Percentiles rank a stretch among this genome's conserved stretches.
These are phyloP conservation scores for Okamejei kenojei DNA, from an alignment of 2,797 vertebrate species.

Conservation along the genomic window DNA sequence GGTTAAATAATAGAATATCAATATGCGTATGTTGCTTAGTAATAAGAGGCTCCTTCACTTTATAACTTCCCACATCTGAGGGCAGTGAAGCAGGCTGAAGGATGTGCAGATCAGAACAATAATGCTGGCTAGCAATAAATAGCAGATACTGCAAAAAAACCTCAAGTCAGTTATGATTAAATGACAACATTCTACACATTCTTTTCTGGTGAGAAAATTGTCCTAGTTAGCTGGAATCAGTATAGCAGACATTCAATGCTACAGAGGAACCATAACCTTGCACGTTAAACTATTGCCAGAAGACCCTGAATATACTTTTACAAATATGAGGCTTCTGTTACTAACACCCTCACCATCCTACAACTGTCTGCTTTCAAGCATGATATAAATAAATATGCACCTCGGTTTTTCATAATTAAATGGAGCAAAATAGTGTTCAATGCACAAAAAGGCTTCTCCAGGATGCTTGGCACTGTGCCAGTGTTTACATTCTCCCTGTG, in stretches of 20 bases:
- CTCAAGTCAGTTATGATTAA: constrained; percentile 78
- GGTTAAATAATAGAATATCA: constrained; percentile 18
- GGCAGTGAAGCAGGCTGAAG: constrained; percentile 53
- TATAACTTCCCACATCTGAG: constrained; percentile 51
- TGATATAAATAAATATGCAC: constrained; percentile 24
- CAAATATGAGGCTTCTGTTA: background rate
- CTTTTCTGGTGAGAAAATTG: constrained; percentile 74
- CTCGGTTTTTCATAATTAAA: constrained; percentile 21
- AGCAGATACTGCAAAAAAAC: constrained; percentile 58
- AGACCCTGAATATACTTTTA: background rate
- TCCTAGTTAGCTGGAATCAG: constrained; percentile 53
- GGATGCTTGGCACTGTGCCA: constrained; percentile 65
- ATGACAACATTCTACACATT: constrained; percentile 89
- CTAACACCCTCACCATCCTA: too few species aligned
- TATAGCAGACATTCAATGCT: constrained; percentile 47
- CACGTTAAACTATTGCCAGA: constrained; percentile 40
- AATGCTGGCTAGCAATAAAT: constrained; percentile 62
- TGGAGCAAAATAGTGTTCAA: constrained; percentile 42
- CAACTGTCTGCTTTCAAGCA: background rate
- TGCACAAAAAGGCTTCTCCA: constrained; percentile 60
- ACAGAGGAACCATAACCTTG: constrained; percentile 55
- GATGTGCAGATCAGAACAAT: constrained; percentile 58
- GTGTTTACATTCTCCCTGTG: constrained; percentile 87
- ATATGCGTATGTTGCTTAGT: constrained; percentile 26
- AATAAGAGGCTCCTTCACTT: constrained; percentile 47